Base-by-base conservation (phyloP, 1,140 invertebrate genomes). In the Helicorthomorpha holstii region DNA sequence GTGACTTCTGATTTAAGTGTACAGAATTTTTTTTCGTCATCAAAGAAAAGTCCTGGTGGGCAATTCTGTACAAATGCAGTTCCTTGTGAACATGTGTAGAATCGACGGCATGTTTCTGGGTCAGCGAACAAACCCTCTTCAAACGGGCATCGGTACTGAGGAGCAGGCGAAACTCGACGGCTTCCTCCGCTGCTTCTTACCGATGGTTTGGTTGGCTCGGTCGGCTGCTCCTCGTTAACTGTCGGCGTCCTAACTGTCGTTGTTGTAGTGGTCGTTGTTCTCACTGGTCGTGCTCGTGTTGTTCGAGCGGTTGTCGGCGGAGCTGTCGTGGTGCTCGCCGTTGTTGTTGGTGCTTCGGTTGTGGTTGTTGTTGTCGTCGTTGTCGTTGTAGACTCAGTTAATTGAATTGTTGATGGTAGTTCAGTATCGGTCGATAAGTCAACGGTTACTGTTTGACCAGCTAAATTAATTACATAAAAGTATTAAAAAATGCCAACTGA, bases 1-100 rank as follows among this genome's bases (percentile, higher is more conserved):
- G 83, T 75, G n/a, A 86, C 84, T 69, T 90, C 85, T 55, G 80
- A 80, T 71, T 89, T 88, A 64, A 90, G 91, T 0, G 86, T 91
- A 63, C 88, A 92, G 55, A 82, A 83, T 69, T 92, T 91, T 63
- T 79, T 83, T 53, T 86, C 78, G 60, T 91, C 86, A 63, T 92
- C 88, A 64, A 91, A 92, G 64, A 85, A 85, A 3, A 92, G 68
- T 27, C 83, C 83, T 10, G 87, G 86, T 3, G 88, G 88, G 69
- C 88, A 92, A 25, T 43, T 42, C 10, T 57, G 51, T 4, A 27
- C 3, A 25, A 48, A 48, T 3, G 43, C 10, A 19, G 46, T 44
- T 22, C 41, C 4, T 4, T 47, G 27, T 3, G 21, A 47, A 25
- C 51, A 52, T n/a, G 51, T 7, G 23, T 87, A 89, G 71, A 91